Evolutionary conservation across 2,113 vertebrate genomes (phyloP), one percentile per base, ranked within the genome.

Genomic region (Caretta caretta): DNA sequence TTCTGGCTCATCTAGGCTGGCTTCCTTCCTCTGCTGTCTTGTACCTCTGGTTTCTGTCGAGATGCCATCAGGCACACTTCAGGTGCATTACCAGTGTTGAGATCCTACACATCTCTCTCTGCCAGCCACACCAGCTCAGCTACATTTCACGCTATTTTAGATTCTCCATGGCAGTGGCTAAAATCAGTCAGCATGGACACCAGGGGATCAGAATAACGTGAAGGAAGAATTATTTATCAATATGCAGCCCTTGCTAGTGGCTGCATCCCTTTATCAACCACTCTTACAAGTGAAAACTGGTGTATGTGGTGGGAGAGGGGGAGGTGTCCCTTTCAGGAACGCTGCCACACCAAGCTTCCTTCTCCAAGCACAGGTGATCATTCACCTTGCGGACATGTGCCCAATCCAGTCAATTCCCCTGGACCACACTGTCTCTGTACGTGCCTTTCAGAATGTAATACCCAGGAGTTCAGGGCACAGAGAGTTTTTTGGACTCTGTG

Each of bases 41-140:
- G 10, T 48, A 46, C 87, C 46, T 80, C 56, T 80, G 69, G 3
- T 11, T 84, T 42, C 84, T 78, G 80, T 25, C 11, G 24, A 1
- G 2, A 38, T 2, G 49, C 12, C 59, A 25, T 13, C 35, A 0
- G 75, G 27, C 38, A 80, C 17, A 2, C 7, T 22, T 1, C 2
- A 76, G 22, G 53, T 20, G 79, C 53, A 78, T 76, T 22, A 50
- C 22, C 49, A 54, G 27, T 54, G 84, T 65, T 9, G 62, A 10
- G 5, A 65, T 46, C 29, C 35, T 56, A 81, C 12, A 19, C 20
- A 0, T 29, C 51, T 84, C 84, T 48, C 16, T 8, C 11, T 29
- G 29, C 14, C 62, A 84, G 35, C 5, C 14, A 13, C n/a, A 75
- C 13, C 56, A 83, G 29, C n/a, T 25, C 6, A 72, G 31, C 27